These are phyloP conservation scores for Pseudorasbora parva DNA, from an alignment of 2,113 vertebrate species.

Conservation along the genomic window DNA sequence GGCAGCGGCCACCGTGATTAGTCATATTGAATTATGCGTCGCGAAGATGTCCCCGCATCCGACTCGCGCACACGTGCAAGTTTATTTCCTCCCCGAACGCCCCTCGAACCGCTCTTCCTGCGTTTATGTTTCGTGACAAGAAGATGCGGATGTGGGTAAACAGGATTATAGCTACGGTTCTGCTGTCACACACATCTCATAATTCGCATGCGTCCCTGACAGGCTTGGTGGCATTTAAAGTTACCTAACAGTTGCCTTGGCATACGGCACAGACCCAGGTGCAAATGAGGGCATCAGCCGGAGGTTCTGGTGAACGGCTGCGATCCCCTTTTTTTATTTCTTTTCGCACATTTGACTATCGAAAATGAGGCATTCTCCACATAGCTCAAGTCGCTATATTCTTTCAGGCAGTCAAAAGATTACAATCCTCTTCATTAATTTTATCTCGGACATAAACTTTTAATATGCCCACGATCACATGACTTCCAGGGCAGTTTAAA, in stretches of 20 bases:
- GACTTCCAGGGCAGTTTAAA: slow-evolving; percentile 95
- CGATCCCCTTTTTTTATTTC: slow-evolving; percentile 1
- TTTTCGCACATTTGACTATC: slow-evolving; percentile 7
- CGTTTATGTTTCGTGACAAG: slow-evolving; percentile 71
- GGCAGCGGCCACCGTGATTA: slow-evolving; percentile 79
- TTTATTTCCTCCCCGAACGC: slow-evolving; percentile 46
- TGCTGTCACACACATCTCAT: slow-evolving; percentile 79
- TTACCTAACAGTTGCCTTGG: slow-evolving; percentile 78
- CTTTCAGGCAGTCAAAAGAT: slow-evolving; percentile 82
- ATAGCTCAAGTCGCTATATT: slow-evolving; percentile 52
- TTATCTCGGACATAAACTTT: slow-evolving; percentile 99
- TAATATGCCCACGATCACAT: slow-evolving; percentile 93
- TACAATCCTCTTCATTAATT: slow-evolving; percentile 97
- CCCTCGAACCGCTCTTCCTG: slow-evolving; percentile 60
- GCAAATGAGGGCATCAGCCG: slow-evolving; percentile 71
- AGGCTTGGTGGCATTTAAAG: slow-evolving; percentile 74
- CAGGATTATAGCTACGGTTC: slow-evolving; percentile 79
- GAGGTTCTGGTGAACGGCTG: neutral
- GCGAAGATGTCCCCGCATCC: slow-evolving; percentile 71
- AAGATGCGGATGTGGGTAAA: slow-evolving; percentile 78
- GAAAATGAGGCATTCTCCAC: neutral
- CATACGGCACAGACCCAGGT: slow-evolving; percentile 73
- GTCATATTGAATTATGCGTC: slow-evolving; percentile 83
- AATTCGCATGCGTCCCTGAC: slow-evolving; percentile 78
- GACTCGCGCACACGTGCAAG: slow-evolving; percentile 34